Percentiles rank a stretch among this genome's conserved stretches.
Evolutionary conservation across 2,888 invertebrate genomes (phyloP).

Genomic region (Brachylomia viminalis): DNA sequence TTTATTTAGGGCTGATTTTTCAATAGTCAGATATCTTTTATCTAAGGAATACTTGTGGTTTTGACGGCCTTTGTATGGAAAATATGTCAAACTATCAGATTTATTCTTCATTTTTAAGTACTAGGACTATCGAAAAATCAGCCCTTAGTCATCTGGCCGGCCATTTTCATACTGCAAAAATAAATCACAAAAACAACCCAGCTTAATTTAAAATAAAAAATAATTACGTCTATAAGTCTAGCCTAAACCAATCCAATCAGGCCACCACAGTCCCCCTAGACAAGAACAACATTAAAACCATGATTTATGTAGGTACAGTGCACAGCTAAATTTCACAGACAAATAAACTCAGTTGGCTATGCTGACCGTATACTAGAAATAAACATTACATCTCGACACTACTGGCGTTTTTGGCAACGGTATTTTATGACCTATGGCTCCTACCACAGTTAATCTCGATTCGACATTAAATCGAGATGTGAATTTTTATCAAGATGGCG

Average conservation of each 20-base stretch:
- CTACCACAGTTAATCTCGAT: slow-evolving; percentile 55
- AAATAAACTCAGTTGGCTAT: slow-evolving; percentile 42
- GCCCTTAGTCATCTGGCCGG: too few relatives aligned
- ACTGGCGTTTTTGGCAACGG: slow-evolving; percentile 62
- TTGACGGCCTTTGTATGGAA: too few relatives aligned
- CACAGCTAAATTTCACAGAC: slow-evolving; percentile 46
- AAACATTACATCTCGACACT: slow-evolving; percentile 64
- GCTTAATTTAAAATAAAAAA: background rate
- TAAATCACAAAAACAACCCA: background rate
- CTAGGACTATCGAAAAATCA: too few relatives aligned
- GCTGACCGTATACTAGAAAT: slow-evolving; percentile 56
- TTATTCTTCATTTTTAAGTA: too few relatives aligned
- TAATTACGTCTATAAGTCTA: slow-evolving; percentile 16
- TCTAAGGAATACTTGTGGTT: too few relatives aligned
- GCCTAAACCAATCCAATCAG: slow-evolving; percentile 42
- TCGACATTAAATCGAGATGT: slow-evolving; percentile 45
- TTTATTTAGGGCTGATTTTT: too few relatives aligned
- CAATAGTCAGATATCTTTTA: too few relatives aligned
- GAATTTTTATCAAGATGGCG: slow-evolving; percentile 52
- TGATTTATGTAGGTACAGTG: slow-evolving; percentile 40
- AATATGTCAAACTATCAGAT: too few relatives aligned
- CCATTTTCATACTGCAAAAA: background rate
- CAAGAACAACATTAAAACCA: slow-evolving; percentile 39
- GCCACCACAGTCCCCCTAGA: slow-evolving; percentile 13
- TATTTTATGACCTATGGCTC: slow-evolving; percentile 54